Percentiles rank a stretch among this genome's conserved stretches.
Conservation (phyloP, 2,797 vertebrate genomes). For the Xenopus petersii region DNA sequence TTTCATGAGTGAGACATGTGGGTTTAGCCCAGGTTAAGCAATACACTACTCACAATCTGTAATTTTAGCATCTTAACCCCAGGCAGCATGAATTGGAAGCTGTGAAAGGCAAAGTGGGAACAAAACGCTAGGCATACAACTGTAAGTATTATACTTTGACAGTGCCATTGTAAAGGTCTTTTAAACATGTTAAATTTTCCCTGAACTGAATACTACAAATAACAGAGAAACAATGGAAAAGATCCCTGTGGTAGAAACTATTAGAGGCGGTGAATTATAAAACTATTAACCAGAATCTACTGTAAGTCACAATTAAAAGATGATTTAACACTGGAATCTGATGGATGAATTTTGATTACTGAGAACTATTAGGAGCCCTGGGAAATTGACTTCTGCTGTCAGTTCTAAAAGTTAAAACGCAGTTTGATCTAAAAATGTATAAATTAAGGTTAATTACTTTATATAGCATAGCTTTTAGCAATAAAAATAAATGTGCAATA, state of each 20-base stretch:
- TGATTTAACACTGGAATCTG: constrained; percentile 98
- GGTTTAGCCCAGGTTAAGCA: no score
- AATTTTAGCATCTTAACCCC: no score
- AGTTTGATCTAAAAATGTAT: constrained; percentile 93
- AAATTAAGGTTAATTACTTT: constrained; percentile 99
- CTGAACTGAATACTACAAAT: constrained; percentile 51
- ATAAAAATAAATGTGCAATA: constrained; percentile 77
- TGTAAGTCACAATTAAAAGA: constrained; percentile 98
- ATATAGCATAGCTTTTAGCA: constrained; percentile 90
- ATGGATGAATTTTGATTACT: constrained; percentile 99
- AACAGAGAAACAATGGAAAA: constrained; percentile 88
- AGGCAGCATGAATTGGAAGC: no score
- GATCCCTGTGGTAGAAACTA: constrained; percentile 94
- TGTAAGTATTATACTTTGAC: no score
- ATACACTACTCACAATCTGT: no score
- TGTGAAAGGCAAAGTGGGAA: no score
- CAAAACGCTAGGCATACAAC: no score
- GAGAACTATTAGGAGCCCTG: constrained; percentile 92
- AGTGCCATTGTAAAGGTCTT: no score
- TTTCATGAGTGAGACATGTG: no score
- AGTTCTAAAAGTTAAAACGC: constrained; percentile 87
- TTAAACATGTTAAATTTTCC: no score
- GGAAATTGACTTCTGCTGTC: constrained; percentile 83
- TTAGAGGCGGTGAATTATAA: constrained; percentile 96
- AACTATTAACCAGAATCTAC: constrained; percentile 97